Evolutionary conservation across 1,140 invertebrate genomes (phyloP), one percentile per base, ranked within the genome.

Genomic region (Drosophila sechellia): DNA sequence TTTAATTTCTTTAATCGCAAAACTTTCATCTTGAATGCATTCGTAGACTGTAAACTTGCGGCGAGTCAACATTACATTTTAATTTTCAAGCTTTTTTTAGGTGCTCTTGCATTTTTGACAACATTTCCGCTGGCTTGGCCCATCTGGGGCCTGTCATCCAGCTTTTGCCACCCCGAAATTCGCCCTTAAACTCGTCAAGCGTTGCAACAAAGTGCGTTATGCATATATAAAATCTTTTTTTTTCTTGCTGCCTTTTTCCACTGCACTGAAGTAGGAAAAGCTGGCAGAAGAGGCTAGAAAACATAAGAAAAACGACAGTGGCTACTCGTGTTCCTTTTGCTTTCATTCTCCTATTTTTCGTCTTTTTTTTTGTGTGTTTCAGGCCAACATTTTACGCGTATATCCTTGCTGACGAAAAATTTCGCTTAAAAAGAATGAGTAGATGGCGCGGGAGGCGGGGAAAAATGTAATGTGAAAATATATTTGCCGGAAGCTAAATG

Each of bases 121-220:
- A 75, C 70, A 75, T 75, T 75, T 75, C 53, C 72, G 70, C 48
- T 39, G 52, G 69, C 71, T 55, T 50, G 60, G 25, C 31, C 53
- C 69, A 66, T 72, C 69, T 71, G 69, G 61, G 20, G 35, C 34
- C 52, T 73, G 59, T 60, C 59, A 74, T 39, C 17, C 54, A 17
- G 15, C 49, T 57, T 27, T 39, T 42, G 25, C 40, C 42, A 15
- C 58, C 72, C 63, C 37, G 15, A 31, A 49, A 13, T 70, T 45
- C 39, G 63, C 58, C 63, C 63, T 54, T 78, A 56, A 74, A 85
- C 58, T 59, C 63, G 78, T 87, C 83, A 86, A 72, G 75, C 84
- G 81, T 79, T 87, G 81, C 81, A 86, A 78, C 83, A 87, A 81
- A 86, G 83, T 86, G 81, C 81, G 83, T 86, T 68, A 40, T 40